Percentiles rank a stretch among this genome's conserved stretches.
Conservation (phyloP, 2,113 vertebrate species). For the Alouatta palliata region DNA sequence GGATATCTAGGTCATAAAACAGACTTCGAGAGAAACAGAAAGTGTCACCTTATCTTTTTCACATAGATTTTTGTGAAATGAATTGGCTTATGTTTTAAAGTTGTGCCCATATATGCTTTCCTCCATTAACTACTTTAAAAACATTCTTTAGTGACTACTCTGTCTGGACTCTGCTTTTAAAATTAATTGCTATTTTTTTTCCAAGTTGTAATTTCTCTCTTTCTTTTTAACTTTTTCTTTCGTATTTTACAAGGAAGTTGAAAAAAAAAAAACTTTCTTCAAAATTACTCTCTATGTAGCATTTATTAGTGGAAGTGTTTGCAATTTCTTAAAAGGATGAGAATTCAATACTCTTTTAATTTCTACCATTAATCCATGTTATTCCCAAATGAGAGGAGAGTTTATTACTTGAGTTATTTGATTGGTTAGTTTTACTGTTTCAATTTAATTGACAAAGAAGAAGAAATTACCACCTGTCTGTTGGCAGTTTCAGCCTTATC, state of each 20-base stretch:
- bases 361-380: conserved; percentile 24
- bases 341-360: neutral
- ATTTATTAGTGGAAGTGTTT: neutral
- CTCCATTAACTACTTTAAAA: neutral
- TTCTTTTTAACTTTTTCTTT: neutral
- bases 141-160: neutral
- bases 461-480: neutral
- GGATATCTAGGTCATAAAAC: neutral
- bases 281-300: neutral
- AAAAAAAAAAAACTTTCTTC: neutral
- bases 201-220: neutral
- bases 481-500: neutral
- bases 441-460: conserved; percentile 29
- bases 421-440: conserved; percentile 37
- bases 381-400: neutral
- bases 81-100: neutral
- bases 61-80: neutral
- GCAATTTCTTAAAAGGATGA: neutral
- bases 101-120: neutral
- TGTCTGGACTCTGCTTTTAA: neutral
- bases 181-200: neutral
- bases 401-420: conserved; percentile 37
- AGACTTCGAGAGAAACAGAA: neutral
- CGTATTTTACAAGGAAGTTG: neutral
- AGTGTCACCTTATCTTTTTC: neutral